phyloP scores from a whole-genome alignment of 2,888 invertebrate genomes.

The Dryocosmus kuriphilus region DNA sequence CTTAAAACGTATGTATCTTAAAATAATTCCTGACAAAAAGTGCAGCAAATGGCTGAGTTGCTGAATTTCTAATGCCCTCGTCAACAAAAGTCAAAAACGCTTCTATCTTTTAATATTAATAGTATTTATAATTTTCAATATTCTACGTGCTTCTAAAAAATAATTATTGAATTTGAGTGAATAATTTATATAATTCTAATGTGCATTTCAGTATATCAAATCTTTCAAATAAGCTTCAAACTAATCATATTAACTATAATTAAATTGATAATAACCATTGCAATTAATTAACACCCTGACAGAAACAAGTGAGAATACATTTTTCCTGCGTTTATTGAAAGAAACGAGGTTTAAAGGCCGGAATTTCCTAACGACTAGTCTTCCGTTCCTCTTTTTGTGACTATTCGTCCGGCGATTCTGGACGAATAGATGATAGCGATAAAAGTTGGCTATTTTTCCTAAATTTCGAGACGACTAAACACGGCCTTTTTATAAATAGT shows the following conservation, averaged over 20 bases:
- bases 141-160: neutral
- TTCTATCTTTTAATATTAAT: neutral
- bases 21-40: conserved; percentile 5
- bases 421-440: neutral
- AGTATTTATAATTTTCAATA: neutral
- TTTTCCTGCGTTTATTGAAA: neutral
- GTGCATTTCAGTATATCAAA: neutral
- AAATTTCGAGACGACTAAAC: neutral
- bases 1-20: neutral
- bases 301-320: neutral
- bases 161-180: neutral
- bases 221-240: neutral
- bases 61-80: neutral
- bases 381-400: too few relatives aligned
- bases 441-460: too few relatives aligned
- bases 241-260: too few relatives aligned
- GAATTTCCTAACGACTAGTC: too few relatives aligned
- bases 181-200: neutral
- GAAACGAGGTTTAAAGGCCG: too few relatives aligned
- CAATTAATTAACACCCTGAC: neutral
- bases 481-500: neutral
- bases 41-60: conserved; percentile 11
- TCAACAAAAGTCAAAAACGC: neutral
- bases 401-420: too few relatives aligned
- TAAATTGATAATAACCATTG: too few relatives aligned